Evolutionary conservation across 2,797 vertebrate genomes (phyloP).

Genomic region (Periparus ater): DNA sequence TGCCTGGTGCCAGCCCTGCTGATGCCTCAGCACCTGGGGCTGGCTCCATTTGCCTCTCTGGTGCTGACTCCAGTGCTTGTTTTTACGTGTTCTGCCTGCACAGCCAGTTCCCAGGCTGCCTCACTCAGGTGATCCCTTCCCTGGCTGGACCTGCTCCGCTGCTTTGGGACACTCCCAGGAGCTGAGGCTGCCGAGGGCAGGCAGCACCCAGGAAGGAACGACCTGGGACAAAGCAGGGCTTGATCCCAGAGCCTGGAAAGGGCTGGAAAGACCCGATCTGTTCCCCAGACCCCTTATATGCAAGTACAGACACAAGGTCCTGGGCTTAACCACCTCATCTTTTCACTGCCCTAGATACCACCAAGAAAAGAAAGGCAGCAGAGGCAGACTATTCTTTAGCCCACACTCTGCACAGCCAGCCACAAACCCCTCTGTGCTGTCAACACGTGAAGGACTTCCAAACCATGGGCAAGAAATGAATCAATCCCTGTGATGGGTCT

Average conservation of each 20-base stretch:
- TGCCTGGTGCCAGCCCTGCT: slow-evolving; percentile 2
- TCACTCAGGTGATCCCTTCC: not conserved
- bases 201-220: not conserved
- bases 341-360: not conserved
- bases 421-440: not conserved
- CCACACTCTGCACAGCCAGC: not conserved
- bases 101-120: slow-evolving; percentile 55
- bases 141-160: slow-evolving; percentile 60
- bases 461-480: not conserved
- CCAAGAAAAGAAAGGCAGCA: not conserved
- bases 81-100: slow-evolving; percentile 58
- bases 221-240: not conserved
- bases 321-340: not conserved
- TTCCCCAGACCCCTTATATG: not conserved
- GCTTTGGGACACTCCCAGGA: slow-evolving; percentile 67
- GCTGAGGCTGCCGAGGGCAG: not conserved
- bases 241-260: not conserved
- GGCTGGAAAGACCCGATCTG: not conserved
- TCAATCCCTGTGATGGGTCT: not conserved
- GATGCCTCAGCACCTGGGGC: slow-evolving; percentile 45
- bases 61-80: slow-evolving; percentile 61
- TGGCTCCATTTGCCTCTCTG: slow-evolving; percentile 6
- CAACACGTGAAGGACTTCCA: not conserved
- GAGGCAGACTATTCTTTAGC: not conserved
- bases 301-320: not conserved